Evolutionary conservation across 2,113 vertebrate species (phyloP), one percentile per base, ranked within the genome.

Genomic region (Carettochelys insculpta): DNA sequence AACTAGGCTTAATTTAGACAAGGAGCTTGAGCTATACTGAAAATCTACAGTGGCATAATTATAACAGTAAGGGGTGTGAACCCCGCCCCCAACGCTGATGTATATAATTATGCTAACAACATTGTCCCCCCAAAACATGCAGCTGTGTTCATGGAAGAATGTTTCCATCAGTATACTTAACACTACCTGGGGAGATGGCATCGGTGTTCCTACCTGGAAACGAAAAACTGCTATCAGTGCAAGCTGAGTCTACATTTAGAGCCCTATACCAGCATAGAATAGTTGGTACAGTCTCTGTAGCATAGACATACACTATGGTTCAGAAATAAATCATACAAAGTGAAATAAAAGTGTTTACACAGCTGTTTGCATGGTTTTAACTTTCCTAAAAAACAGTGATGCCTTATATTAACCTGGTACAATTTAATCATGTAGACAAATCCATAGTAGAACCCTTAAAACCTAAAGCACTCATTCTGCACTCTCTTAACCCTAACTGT

Each of bases 241-340:
- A 65, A 16, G 61, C 34, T 65, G 17, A 17, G 16, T 65, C 34
- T 17, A 65, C 34, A 38, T 19, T n/a, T 38, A 17, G 61, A 16
- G 8, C n/a, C 34, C 61, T 20, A 16, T 38, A 34, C n/a, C 9
- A 5, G 38, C 19, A 38, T 38, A 68, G 19, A 17, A 38, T 38
- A 16, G 2, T 65, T n/a, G 56, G 29, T n/a, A 65, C 5, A 38
- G 61, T 38, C 61, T 20, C 61, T 20, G 34, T 10, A 20, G 19
- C 34, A 19, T 20, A 65, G 61, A 61, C 34, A 61, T 34, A 61
- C 58, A 61, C 31, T 65, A 95, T 65, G 92, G 95, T 65, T 85
- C 84, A 82, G 77, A 92, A 94, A 89, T 34, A 91, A 92, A 71
- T 16, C 4, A 9, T 56, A 51, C 73, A 77, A 80, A 93, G 82